A percentile compares a stretch with the other conserved stretches of the same genome.
phyloP scores from a whole-genome alignment of 2,113 vertebrate genomes.

The Tetraodon nigroviridis region DNA sequence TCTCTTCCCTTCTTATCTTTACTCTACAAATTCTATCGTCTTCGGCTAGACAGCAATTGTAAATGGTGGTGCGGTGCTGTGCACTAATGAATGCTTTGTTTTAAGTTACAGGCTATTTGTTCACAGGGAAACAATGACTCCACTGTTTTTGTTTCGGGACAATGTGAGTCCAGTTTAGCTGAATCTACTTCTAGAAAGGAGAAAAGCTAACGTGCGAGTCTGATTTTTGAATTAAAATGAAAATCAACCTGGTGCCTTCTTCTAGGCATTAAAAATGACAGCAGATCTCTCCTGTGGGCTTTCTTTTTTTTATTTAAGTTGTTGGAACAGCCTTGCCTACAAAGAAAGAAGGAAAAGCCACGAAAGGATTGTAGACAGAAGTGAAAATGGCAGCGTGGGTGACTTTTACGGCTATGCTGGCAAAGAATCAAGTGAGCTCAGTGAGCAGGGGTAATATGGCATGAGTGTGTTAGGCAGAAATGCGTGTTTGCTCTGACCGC shows the following conservation, averaged over 20 bases:
- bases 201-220: too few species aligned
- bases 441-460: constrained; percentile 57
- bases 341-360: constrained; percentile 15
- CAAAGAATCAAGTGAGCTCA: constrained; percentile 69
- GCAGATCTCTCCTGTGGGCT: too few species aligned
- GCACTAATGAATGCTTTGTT: constrained; percentile 33
- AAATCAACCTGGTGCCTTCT: background rate
- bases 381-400: constrained; percentile 11
- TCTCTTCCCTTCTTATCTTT: constrained; percentile 52
- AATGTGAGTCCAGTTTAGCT: constrained; percentile 15
- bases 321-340: background rate
- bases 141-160: constrained; percentile 7
- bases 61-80: constrained; percentile 10
- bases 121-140: constrained; percentile 19
- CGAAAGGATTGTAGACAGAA: constrained; percentile 25
- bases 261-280: too few species aligned
- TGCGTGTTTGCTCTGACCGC: constrained; percentile 3
- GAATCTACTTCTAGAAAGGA: too few species aligned
- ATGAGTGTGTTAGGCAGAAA: constrained; percentile 50
- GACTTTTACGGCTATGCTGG: constrained; percentile 44
- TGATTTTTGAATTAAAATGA: too few species aligned
- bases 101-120: constrained; percentile 17
- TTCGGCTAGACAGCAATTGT: constrained; percentile 21
- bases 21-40: constrained; percentile 37
- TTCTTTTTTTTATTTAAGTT: too few species aligned